Evolutionary conservation across 2,113 vertebrate genomes (phyloP).

Genomic region (Phylloscopus whistleri): DNA sequence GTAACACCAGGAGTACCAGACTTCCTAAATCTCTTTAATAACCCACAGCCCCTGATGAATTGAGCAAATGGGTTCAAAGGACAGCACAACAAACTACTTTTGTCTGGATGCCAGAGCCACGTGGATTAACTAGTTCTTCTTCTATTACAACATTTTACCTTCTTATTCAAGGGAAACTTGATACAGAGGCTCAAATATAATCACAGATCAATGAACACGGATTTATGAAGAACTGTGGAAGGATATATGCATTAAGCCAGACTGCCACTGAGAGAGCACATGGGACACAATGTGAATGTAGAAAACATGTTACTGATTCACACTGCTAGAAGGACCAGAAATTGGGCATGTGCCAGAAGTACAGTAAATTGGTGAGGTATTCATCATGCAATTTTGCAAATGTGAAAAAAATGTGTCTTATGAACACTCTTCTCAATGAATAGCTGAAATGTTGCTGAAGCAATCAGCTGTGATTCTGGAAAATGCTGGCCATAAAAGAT

Average conservation of each 20-base stretch:
- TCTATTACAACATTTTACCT: slow-evolving; percentile 26
- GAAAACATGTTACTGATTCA: not conserved
- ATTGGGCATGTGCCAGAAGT: not conserved
- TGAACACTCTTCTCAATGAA: not conserved
- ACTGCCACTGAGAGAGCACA: not conserved
- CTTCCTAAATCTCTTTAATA: slow-evolving; percentile 14
- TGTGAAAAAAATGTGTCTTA: not conserved
- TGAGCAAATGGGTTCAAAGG: slow-evolving; percentile 48
- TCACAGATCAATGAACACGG: not conserved
- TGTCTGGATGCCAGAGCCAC: slow-evolving; percentile 22
- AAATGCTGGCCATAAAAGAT: not conserved
- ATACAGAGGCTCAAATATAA: slow-evolving; percentile 11
- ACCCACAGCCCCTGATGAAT: not conserved
- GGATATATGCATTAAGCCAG: not conserved
- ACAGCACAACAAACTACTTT: slow-evolving; percentile 39
- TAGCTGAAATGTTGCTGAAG: not conserved
- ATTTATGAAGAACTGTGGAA: slow-evolving; percentile 11
- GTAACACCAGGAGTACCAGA: not conserved
- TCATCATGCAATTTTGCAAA: not conserved
- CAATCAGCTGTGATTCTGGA: not conserved
- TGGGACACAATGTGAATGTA: not conserved
- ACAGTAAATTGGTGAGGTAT: not conserved
- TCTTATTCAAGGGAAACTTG: slow-evolving; percentile 4
- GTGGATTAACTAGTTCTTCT: slow-evolving; percentile 18
- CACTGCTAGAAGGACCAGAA: not conserved